These are phyloP conservation scores for Thalassaphorura encarpata DNA, from an alignment of 1,140 invertebrate genomes.

Conservation along the genomic window DNA sequence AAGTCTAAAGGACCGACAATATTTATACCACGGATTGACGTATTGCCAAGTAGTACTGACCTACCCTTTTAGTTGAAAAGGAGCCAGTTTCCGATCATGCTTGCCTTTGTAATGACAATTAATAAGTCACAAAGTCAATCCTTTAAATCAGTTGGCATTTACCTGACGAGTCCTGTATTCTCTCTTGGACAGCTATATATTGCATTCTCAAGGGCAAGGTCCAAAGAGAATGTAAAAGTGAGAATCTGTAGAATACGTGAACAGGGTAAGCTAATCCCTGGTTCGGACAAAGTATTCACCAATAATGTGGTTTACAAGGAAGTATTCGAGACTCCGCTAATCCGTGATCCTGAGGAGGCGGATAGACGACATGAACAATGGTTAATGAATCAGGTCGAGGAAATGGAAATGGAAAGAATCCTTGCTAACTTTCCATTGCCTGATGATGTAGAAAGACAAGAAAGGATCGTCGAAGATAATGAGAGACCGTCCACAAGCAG, in stretches of 20 bases:
- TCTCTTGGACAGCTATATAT: conserved; percentile 40
- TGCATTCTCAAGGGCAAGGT: conserved; percentile 30
- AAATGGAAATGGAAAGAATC: too few species aligned
- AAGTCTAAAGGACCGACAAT: background rate
- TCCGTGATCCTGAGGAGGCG: too few species aligned
- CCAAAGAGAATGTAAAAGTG: background rate
- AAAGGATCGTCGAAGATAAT: too few species aligned
- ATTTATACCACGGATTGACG: conserved; percentile 15
- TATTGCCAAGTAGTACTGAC: conserved; percentile 28
- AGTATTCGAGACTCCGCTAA: background rate
- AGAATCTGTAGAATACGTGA: background rate
- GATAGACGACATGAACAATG: too few species aligned
- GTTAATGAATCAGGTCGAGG: too few species aligned
- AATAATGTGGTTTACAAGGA: background rate
- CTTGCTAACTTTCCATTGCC: too few species aligned
- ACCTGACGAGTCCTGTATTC: conserved; percentile 34
- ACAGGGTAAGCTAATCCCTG: background rate
- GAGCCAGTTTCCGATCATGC: conserved; percentile 39
- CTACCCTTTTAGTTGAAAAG: conserved; percentile 40
- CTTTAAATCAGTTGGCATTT: conserved; percentile 35
- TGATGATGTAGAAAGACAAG: too few species aligned
- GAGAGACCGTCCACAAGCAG: too few species aligned
- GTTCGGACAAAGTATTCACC: background rate
- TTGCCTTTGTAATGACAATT: conserved; percentile 45
- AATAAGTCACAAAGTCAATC: conserved; percentile 45